A percentile compares a stretch with the other conserved stretches of the same genome.
phyloP scores from a whole-genome alignment of 2,888 invertebrate genomes.

The Gerris lacustris region DNA sequence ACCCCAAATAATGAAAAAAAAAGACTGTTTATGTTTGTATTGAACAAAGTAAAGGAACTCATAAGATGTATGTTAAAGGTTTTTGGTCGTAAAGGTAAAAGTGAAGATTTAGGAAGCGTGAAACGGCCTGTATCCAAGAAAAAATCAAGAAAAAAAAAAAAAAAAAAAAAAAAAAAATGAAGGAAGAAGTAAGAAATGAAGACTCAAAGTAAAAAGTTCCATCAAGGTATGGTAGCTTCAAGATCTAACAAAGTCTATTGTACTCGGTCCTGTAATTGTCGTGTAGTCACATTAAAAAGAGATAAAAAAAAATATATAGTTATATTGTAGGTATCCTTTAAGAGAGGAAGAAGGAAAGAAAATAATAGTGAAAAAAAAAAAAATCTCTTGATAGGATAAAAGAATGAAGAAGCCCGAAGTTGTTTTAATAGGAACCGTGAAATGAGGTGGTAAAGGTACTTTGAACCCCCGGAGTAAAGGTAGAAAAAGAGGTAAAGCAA shows the following conservation, averaged over 20 bases:
- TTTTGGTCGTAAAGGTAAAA: background rate
- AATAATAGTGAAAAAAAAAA: background rate
- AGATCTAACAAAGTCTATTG: background rate
- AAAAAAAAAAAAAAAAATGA: background rate
- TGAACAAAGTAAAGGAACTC: no score
- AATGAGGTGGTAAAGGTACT: background rate
- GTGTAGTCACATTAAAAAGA: constrained; percentile 1
- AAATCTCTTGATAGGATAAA: background rate
- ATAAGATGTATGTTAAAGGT: no score
- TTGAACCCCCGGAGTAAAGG: background rate
- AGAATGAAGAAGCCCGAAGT: background rate
- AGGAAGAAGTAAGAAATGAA: no score
- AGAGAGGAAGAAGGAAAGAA: background rate
- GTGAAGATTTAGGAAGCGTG: background rate
- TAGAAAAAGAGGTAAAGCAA: no score
- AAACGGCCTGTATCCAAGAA: background rate
- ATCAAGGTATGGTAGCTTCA: background rate
- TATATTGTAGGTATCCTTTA: no score
- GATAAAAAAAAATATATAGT: background rate
- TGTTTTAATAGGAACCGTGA: constrained; percentile 1
- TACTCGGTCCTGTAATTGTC: background rate
- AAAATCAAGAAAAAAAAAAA: background rate
- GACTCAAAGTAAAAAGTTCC: background rate
- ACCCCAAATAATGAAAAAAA: no score
- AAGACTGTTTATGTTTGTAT: no score